Base-by-base conservation (phyloP, 2,113 vertebrate genomes). In the Heterotilapia buettikoferi region DNA sequence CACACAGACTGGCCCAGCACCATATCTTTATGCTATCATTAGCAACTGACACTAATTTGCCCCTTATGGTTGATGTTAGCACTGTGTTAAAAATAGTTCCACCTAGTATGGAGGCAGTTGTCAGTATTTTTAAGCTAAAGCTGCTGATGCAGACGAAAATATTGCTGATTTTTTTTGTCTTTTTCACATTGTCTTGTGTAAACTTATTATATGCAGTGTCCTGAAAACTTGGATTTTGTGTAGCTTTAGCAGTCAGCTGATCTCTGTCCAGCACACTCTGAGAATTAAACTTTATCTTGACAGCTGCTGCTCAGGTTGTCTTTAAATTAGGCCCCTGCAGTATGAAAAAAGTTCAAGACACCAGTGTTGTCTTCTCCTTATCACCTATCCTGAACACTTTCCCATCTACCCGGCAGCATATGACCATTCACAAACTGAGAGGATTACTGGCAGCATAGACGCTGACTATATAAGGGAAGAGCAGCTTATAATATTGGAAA, bases 41-140 rank as follows among this genome's bases (percentile, higher is more conserved):
- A 84, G 87, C 10, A 73, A 3, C 18, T 84, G 87, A 90, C 84
- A 85, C 86, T 87, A 87, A 90, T 92, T 89, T 91, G 66, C 53
- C 73, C 52, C 73, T 61, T 2, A 76, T 82, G 54, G 80, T 47
- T 71, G 59, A 54, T 16, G 10, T 76, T 73, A n/a, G 57, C 31
- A 3, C 6, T 1, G 36, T n/a, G 78, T 59, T 92, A 84, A 92
- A 89, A 87, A 92, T 89, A 90, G 84, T 14, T 83, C 63, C 38
- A 36, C 73, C 33, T 21, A 11, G 6, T 80, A 7, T 56, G 12
- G 16, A 43, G n/a, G 47, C 47, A 81, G 36, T 12, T 84, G 53
- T 73, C 61, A 53, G 80, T 63, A 50, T 90, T 31, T 59, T 24
- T 61, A 29, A 14, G 54, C 9, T 45, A 14, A 54, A 83, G 88